Evolutionary conservation across 2,888 invertebrate genomes (phyloP), one percentile per base, ranked within the genome.

Genomic region (Drosophila subquinaria): DNA sequence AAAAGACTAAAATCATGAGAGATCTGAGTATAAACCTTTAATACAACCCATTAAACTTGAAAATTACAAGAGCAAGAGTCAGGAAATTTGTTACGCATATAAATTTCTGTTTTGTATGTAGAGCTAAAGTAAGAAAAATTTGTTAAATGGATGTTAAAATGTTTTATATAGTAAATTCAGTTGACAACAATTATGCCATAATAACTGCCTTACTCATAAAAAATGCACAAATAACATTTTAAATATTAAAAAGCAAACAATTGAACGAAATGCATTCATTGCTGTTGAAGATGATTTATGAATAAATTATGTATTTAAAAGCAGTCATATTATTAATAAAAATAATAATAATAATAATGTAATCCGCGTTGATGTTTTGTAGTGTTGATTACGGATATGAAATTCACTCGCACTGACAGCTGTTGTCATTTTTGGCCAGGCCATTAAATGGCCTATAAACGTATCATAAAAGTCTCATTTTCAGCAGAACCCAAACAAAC

Each of bases 381-480:
- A n/a, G 45, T 61, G 56, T 38, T 30, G 50, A 52, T 60, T 15
- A 43, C 45, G n/a, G 23, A 52, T 20, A 23, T 13, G 38, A 42
- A 52, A 52, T 36, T 23, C 20, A 48, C 52, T 55, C 47, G 27
- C 52, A 57, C 27, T 52, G 69, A 63, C 73, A 69, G 73, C 69
- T 50, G 62, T 23, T 77, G 69, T 60, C 65, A 65, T 72, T 76
- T 72, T 72, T 15, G 50, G 65, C 17, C 17, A 17, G 48, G 48
- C 51, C 74, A 73, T 70, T 63, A 66, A 73, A 77, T 69, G 70
- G 74, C 66, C 70, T 45, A 63, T 77, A 70, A 77, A 73, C 69
- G 73, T 73, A 40, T 57, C 70, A 76, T 73, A 77, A 76, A 77
- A 69, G 51, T 15, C 68, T 71, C 72, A 62, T 76, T 77, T 66